Conservation (phyloP, 1,140 invertebrate species). For the Proales similis region DNA sequence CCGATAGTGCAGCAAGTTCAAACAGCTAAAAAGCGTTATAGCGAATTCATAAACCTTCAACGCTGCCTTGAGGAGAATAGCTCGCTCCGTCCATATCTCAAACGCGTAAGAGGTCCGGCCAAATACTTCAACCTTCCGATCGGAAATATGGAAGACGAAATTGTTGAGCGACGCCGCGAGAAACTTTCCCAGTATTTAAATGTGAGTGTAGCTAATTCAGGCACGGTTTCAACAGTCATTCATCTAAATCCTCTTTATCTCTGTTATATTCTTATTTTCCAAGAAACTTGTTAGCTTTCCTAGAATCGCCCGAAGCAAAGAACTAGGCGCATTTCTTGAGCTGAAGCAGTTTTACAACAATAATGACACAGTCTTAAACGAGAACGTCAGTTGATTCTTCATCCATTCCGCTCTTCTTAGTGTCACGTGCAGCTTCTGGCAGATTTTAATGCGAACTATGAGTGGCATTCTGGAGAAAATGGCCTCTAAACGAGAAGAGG, state of each 20-base stretch:
- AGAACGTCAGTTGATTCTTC: too few relatives aligned
- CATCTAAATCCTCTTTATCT: background rate
- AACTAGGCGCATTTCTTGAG: slow-evolving; percentile 9
- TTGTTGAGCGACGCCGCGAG: slow-evolving; percentile 16
- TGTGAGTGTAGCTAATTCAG: too few relatives aligned
- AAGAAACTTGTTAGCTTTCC: slow-evolving; percentile 22
- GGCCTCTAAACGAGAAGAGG: too few relatives aligned
- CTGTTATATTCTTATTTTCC: background rate
- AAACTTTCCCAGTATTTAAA: slow-evolving; percentile 21
- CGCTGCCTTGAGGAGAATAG: slow-evolving; percentile 6
- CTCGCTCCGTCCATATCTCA: background rate
- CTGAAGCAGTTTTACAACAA: too few relatives aligned
- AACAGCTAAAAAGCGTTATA: slow-evolving; percentile 19
- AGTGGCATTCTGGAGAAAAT: too few relatives aligned
- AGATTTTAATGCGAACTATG: too few relatives aligned
- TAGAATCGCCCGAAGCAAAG: slow-evolving; percentile 18
- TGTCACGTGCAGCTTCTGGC: too few relatives aligned
- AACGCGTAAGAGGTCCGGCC: slow-evolving; percentile 25
- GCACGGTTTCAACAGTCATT: background rate
- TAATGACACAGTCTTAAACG: too few relatives aligned
- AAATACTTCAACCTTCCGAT: slow-evolving; percentile 33
- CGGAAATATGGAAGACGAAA: slow-evolving; percentile 32
- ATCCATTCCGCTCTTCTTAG: too few relatives aligned
- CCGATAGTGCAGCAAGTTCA: slow-evolving; percentile 10
- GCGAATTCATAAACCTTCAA: slow-evolving; percentile 24